Base-by-base conservation (phyloP, 1,140 invertebrate genomes). In the Nasonia vitripennis region DNA sequence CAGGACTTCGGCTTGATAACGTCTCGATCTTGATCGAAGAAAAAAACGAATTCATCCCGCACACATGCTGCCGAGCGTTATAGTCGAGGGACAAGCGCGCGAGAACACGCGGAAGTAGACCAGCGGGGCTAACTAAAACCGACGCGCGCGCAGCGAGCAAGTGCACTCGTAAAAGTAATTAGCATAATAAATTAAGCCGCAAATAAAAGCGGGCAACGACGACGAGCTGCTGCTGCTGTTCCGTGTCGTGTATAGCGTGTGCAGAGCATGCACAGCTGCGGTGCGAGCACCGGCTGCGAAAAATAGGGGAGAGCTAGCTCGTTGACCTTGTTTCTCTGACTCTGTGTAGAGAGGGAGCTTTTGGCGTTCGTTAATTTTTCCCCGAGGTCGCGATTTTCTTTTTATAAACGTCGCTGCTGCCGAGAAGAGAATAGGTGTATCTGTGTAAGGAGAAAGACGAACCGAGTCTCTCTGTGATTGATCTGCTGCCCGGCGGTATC, bases 121-220 rank as follows among this genome's bases (percentile, higher is more conserved):
- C 27, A 27, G 27, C 27, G 27, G 27, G 27, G 27, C 27, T 27
- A 27, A 27, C 1, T 27, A 2, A 27, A 27, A 27, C 1, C 27
- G 27, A 27, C 27, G 27, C 1, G 73, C 62, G 41, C 37, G 20
- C 41, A 67, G 45, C 27, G 75, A 23, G 55, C 41, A 82, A 86
- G 83, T 48, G 68, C 79, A 87, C 87, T 88, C 73, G 87, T 84
- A 62, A 86, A 87, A 86, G 86, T 88, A 90, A 89, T 90, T 90
- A 89, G 86, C 90, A 90, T 90, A 89, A 90, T 90, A 89, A 90
- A 90, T 89, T 89, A 89, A 83, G 80, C 77, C 37, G 85, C 79
- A 85, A 88, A 90, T 90, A 90, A 87, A 88, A 88, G 86, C 75
- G 62, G 12, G 14, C 31, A 78, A 41, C 85, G 84, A 87, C 84